phyloP scores from a whole-genome alignment of 1,140 invertebrate genomes.

The Cydia splendana region DNA sequence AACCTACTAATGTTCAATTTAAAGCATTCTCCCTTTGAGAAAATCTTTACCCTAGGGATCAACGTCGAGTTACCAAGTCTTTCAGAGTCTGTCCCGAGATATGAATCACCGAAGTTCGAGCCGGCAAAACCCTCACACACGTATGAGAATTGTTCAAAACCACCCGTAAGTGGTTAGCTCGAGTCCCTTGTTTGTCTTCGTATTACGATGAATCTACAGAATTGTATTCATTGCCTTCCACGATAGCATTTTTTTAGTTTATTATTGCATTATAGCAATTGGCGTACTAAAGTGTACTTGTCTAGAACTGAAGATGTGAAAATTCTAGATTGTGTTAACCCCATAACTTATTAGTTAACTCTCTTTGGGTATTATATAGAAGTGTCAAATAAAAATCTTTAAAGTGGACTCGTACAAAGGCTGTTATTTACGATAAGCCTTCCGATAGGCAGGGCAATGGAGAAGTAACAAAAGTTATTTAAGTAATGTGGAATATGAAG shows the following conservation, averaged over 20 bases:
- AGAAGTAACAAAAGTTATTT: too few species aligned
- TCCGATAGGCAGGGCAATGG: too few species aligned
- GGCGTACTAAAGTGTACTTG: too few species aligned
- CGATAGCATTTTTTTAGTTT: neutral
- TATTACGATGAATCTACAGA: slow-evolving; percentile 16
- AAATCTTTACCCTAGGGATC: neutral
- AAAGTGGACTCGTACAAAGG: too few species aligned
- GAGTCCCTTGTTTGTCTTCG: slow-evolving; percentile 24
- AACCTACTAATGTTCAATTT: neutral
- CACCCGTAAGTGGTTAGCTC: slow-evolving; percentile 64
- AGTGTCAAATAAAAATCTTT: too few species aligned
- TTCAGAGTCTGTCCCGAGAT: slow-evolving; percentile 63
- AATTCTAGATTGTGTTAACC: too few species aligned
- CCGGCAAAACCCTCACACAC: slow-evolving; percentile 57
- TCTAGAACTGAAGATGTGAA: neutral
- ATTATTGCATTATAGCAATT: neutral
- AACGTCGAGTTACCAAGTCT: slow-evolving; percentile 11
- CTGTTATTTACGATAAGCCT: too few species aligned
- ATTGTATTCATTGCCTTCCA: slow-evolving; percentile 2
- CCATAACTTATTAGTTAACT: too few species aligned
- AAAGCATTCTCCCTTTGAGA: neutral
- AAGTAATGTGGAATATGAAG: too few species aligned
- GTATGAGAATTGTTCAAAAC: slow-evolving; percentile 58
- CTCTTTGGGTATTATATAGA: too few species aligned
- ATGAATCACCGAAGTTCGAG: slow-evolving; percentile 65